phyloP scores from a whole-genome alignment of 2,888 invertebrate genomes.

The Mamestra brassicae region DNA sequence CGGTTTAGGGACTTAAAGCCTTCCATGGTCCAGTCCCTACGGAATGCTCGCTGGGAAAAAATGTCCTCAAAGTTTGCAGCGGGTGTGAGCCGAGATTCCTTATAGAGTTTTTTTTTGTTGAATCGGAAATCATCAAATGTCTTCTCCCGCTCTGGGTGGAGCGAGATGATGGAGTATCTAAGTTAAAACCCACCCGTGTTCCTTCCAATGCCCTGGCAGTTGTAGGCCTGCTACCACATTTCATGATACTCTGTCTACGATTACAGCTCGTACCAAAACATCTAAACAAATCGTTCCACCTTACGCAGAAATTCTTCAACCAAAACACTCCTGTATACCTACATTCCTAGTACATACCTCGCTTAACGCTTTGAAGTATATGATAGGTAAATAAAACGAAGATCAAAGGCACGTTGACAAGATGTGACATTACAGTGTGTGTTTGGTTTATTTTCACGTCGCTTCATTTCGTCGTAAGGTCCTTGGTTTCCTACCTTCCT shows the following conservation, averaged over 20 bases:
- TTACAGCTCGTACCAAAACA: not conserved
- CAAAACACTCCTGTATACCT: conserved; percentile 1
- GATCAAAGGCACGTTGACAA: conserved; percentile 62
- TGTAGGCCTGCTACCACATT: too few species aligned
- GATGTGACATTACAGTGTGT: conserved; percentile 23
- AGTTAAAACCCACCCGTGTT: too few species aligned
- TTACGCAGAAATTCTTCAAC: not conserved
- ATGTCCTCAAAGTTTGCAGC: too few species aligned
- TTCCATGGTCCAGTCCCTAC: not conserved
- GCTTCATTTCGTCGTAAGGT: conserved; percentile 29
- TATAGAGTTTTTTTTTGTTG: too few species aligned
- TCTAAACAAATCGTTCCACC: not conserved
- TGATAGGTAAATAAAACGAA: conserved; percentile 61
- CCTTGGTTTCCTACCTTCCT: conserved; percentile 30
- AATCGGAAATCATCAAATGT: too few species aligned
- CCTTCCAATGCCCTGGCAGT: too few species aligned
- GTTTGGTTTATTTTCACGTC: conserved; percentile 41
- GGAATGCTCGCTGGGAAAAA: not conserved
- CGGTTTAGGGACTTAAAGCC: not conserved
- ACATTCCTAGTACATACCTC: conserved; percentile 10
- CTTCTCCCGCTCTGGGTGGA: too few species aligned
- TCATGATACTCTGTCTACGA: too few species aligned
- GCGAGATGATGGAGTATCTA: too few species aligned
- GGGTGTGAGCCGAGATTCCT: too few species aligned
- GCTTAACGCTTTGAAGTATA: conserved; percentile 60